Conservation (phyloP, 2,888 invertebrate genomes). For the Drosophila ezoana region DNA sequence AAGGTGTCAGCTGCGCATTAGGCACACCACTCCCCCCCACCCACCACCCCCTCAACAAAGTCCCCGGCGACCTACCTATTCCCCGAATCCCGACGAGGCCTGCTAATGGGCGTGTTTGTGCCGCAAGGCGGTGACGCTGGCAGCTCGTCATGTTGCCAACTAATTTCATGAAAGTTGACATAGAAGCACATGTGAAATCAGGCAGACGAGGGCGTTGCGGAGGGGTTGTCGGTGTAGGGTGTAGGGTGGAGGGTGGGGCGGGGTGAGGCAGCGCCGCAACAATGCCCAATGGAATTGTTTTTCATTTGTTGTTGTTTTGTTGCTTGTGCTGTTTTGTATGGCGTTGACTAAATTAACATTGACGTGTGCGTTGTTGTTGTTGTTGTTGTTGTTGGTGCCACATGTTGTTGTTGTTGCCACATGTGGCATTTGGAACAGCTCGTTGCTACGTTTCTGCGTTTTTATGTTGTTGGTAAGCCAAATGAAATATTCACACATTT, state of each 20-base stretch:
- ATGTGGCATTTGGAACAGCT: constrained; percentile 56
- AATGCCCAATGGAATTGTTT: constrained; percentile 80
- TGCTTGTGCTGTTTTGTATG: constrained; percentile 44
- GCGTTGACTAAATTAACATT: constrained; percentile 83
- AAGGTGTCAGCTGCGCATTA: constrained; percentile 79
- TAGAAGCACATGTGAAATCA: constrained; percentile 81
- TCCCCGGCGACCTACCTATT: background rate
- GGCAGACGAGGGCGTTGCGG: constrained; percentile 36
- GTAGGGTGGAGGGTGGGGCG: constrained; percentile 6
- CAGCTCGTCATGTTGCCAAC: constrained; percentile 82
- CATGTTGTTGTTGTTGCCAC: constrained; percentile 45
- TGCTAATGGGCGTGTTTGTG: constrained; percentile 75
- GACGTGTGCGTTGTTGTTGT: constrained; percentile 68
- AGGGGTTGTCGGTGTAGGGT: constrained; percentile 4
- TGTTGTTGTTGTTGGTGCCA: constrained; percentile 24
- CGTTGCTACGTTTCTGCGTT: constrained; percentile 28
- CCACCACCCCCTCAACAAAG: background rate
- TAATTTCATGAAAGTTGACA: constrained; percentile 83
- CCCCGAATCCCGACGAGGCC: constrained; percentile 42
- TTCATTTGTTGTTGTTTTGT: constrained; percentile 47
- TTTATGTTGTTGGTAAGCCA: constrained; percentile 49
- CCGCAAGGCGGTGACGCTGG: constrained; percentile 55
- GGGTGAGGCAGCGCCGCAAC: constrained; percentile 48
- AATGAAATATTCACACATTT: constrained; percentile 78
- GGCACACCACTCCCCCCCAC: constrained; percentile 35